Evolutionary conservation across 2,113 vertebrate genomes (phyloP).

Genomic region (Coptodon rendalli): DNA sequence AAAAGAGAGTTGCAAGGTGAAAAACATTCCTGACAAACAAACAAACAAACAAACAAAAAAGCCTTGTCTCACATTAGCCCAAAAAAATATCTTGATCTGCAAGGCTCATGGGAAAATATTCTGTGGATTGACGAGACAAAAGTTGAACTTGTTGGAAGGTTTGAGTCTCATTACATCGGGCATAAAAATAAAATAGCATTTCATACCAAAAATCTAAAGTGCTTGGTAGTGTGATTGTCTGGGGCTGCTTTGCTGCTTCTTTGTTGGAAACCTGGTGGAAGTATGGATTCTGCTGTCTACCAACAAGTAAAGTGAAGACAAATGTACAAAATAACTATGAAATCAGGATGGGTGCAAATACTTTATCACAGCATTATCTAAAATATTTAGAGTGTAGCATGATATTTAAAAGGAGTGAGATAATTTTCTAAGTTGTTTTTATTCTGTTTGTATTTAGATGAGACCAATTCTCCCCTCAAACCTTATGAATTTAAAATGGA

Average conservation of each 20-base stretch:
- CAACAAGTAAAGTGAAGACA: neutral
- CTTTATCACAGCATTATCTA: neutral
- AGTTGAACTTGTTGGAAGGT: neutral
- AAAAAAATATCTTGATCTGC: neutral
- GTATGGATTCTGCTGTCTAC: neutral
- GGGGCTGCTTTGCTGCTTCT: neutral
- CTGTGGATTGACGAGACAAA: neutral
- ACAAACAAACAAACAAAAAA: neutral
- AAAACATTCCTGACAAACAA: neutral
- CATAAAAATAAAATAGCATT: neutral
- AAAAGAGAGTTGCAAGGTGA: neutral
- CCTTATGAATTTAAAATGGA: constrained; percentile 85
- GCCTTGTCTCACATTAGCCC: neutral
- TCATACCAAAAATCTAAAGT: neutral
- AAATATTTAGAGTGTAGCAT: neutral
- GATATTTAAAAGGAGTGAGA: neutral
- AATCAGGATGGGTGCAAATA: neutral
- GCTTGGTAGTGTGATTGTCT: neutral
- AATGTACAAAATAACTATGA: neutral
- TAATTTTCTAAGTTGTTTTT: neutral
- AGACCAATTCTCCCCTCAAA: constrained; percentile 57
- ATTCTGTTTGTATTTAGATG: constrained; percentile 58
- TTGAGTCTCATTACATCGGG: neutral
- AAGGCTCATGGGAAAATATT: neutral
- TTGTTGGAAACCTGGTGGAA: neutral